Evolutionary conservation across 2,113 vertebrate species (phyloP).

Genomic region (Formicarius rufipectus): DNA sequence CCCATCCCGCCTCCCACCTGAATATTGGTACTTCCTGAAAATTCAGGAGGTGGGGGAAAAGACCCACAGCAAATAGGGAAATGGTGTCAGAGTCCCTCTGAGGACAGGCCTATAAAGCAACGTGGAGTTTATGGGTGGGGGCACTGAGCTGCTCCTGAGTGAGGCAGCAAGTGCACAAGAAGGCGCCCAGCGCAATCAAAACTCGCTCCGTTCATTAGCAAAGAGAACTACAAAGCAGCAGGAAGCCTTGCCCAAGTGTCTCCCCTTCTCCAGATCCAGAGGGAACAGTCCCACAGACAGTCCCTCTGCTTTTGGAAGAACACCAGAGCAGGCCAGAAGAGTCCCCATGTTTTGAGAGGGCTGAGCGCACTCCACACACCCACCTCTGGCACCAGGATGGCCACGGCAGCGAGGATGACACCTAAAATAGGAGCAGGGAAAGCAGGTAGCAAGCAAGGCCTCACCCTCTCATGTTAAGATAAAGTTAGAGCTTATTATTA

Average conservation of each 20-base stretch:
- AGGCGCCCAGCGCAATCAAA: not conserved
- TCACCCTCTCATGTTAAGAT: not conserved
- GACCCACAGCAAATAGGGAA: not conserved
- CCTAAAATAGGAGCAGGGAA: rapidly evolving
- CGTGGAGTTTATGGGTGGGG: not conserved
- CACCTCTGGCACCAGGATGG: rapidly evolving
- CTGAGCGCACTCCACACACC: not conserved
- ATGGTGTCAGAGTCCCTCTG: not conserved
- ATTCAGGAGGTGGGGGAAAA: not conserved
- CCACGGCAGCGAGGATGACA: not conserved
- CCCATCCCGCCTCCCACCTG: not conserved
- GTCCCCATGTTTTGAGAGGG: not conserved
- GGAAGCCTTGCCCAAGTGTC: not conserved
- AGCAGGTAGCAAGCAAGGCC: not conserved
- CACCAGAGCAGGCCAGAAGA: rapidly evolving
- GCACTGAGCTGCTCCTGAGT: not conserved
- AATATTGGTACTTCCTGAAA: rapidly evolving
- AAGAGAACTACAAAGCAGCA: not conserved
- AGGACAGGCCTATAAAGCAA: rapidly evolving
- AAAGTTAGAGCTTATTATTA: not conserved
- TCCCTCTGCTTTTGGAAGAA: not conserved
- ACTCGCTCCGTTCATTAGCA: rapidly evolving
- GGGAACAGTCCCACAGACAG: not conserved
- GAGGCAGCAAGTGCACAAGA: not conserved
- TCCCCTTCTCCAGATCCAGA: not conserved